These are phyloP conservation scores for Aratinga solstitialis DNA, from an alignment of 2,797 vertebrate species.

Conservation along the genomic window DNA sequence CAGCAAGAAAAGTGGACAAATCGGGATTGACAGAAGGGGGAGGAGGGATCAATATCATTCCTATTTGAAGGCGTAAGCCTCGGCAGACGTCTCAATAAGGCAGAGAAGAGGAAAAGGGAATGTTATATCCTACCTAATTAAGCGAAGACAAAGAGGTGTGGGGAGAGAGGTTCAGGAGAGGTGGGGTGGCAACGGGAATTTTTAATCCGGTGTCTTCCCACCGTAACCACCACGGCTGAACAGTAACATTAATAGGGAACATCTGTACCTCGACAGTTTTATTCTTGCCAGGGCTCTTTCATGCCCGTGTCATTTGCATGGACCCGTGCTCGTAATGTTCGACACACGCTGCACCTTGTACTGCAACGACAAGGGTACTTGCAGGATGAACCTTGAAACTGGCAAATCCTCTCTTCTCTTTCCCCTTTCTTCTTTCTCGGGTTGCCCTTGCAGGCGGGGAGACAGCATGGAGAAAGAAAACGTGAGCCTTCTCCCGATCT, in stretches of 20 bases:
- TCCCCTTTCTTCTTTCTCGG: background rate
- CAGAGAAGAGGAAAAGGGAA: slow-evolving; percentile 19
- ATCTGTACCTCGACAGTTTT: slow-evolving; percentile 65
- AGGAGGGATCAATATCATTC: slow-evolving; percentile 53
- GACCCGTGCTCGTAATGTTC: slow-evolving; percentile 24
- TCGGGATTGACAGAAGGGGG: slow-evolving; percentile 41
- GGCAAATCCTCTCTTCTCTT: slow-evolving; percentile 19
- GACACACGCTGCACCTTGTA: slow-evolving; percentile 32
- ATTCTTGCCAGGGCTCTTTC: slow-evolving; percentile 49
- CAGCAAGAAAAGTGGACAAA: slow-evolving; percentile 45
- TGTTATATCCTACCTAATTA: slow-evolving; percentile 53
- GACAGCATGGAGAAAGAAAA: background rate
- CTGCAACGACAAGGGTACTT: slow-evolving; percentile 30
- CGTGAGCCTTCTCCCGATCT: background rate
- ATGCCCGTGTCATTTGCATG: slow-evolving; percentile 39
- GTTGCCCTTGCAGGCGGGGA: background rate
- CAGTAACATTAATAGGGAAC: slow-evolving; percentile 57
- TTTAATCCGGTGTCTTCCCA: slow-evolving; percentile 30
- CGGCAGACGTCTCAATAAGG: slow-evolving; percentile 34
- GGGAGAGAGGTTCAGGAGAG: slow-evolving; percentile 43
- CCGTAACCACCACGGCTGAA: slow-evolving; percentile 52
- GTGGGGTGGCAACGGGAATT: slow-evolving; percentile 34
- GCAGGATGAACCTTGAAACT: background rate
- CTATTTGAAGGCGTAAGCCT: slow-evolving; percentile 28
- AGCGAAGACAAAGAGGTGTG: slow-evolving; percentile 54